These are phyloP conservation scores for Helogale parvula DNA, from an alignment of 2,113 vertebrate genomes.

Conservation along the genomic window DNA sequence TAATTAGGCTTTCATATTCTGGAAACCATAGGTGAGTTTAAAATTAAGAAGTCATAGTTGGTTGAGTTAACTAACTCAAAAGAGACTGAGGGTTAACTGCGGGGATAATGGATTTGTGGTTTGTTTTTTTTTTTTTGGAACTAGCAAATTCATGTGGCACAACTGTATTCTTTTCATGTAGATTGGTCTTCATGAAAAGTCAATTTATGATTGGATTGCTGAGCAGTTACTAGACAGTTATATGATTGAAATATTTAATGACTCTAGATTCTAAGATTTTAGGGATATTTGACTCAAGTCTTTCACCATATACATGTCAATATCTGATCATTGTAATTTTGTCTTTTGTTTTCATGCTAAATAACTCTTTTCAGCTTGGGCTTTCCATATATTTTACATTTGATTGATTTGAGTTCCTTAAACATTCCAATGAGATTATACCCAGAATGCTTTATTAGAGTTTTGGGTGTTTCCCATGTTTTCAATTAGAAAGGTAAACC, in stretches of 20 bases:
- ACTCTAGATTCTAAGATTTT: neutral
- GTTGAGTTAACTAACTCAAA: neutral
- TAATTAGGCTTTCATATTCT: neutral
- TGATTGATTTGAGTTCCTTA: neutral
- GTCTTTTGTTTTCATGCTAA: neutral
- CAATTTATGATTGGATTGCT: neutral
- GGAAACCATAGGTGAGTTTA: neutral
- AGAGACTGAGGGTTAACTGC: neutral
- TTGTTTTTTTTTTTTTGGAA: neutral
- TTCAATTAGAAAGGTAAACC: neutral
- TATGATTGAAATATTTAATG: neutral
- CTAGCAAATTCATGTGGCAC: neutral
- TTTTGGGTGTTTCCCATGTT: neutral
- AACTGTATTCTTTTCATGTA: neutral
- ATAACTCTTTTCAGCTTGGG: neutral
- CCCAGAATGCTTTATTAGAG: neutral
- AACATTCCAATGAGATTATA: neutral
- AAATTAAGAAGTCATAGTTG: neutral
- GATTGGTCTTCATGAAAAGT: neutral
- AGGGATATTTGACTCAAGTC: neutral
- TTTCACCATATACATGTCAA: neutral
- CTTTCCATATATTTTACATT: neutral
- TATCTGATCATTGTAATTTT: neutral
- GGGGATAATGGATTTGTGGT: neutral
- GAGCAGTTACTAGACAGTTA: neutral